Evolutionary conservation across 1,140 invertebrate genomes (phyloP).

Genomic region (Telenomus remus): DNA sequence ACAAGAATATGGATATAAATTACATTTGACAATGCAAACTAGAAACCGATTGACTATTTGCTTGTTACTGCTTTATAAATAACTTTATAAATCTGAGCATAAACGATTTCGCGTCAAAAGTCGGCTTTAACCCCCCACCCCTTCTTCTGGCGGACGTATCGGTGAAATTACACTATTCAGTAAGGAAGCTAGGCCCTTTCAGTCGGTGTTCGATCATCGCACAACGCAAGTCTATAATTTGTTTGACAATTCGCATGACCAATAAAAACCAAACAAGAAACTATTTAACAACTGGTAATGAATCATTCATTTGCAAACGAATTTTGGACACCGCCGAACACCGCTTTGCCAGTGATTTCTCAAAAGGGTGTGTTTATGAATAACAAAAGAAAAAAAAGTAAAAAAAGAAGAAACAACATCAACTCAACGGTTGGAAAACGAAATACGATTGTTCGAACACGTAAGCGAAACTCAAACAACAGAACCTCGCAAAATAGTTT

Average conservation of each 20-base stretch:
- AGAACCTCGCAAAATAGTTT: constrained; percentile 30
- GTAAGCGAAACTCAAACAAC: constrained; percentile 2
- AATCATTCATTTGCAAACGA: neutral
- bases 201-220: constrained; percentile 17
- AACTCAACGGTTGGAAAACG: no score
- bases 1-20: neutral
- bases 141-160: constrained; percentile 20
- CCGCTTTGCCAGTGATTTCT: constrained; percentile 24
- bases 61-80: constrained; percentile 7
- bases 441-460: constrained; percentile 1
- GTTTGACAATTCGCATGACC: neutral
- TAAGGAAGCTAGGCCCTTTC: constrained; percentile 46
- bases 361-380: neutral
- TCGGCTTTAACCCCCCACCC: constrained; percentile 5
- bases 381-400: no score
- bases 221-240: constrained; percentile 1
- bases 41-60: constrained; percentile 1
- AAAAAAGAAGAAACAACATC: constrained; percentile 1
- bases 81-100: constrained; percentile 9
- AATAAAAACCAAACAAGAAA: no score
- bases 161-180: constrained; percentile 14
- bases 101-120: constrained; percentile 22
- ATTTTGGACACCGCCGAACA: constrained; percentile 16
- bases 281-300: no score
- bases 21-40: neutral